Percentiles rank a stretch among this genome's conserved stretches.
phyloP scores from a whole-genome alignment of 2,113 vertebrate species.

The Eulacestoma nigropectus region DNA sequence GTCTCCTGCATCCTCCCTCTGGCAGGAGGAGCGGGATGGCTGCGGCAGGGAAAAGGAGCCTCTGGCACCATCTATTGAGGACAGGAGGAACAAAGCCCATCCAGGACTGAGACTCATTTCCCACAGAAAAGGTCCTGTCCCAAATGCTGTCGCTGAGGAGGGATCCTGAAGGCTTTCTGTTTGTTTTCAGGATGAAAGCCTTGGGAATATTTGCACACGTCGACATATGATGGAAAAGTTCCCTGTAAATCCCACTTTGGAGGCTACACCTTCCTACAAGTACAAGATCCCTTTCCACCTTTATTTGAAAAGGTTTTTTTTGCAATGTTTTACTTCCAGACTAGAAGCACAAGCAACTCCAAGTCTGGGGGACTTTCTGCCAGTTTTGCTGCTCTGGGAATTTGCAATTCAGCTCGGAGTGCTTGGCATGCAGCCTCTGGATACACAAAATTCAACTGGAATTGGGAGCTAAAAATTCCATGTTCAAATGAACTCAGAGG shows the following conservation, averaged over 20 bases:
- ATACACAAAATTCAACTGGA: neutral
- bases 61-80: conserved; percentile 63
- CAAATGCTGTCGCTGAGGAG: neutral
- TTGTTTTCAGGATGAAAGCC: neutral
- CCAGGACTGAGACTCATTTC: neutral
- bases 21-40: neutral
- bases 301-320: neutral
- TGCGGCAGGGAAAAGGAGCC: conserved; percentile 20
- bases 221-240: neutral
- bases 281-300: neutral
- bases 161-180: fast-evolving
- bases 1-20: neutral
- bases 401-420: neutral
- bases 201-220: neutral
- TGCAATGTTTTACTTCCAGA: neutral
- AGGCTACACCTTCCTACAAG: neutral
- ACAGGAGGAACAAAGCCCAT: conserved; percentile 18
- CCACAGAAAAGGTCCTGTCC: neutral
- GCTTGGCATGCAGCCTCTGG: neutral
- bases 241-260: neutral
- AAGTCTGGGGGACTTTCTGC: neutral
- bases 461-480: neutral
- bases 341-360: neutral
- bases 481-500: neutral
- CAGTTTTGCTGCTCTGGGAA: conserved; percentile 8